phyloP scores from a whole-genome alignment of 35 echinoderm and acorn worm species.

The Lytechinus variegatus region DNA sequence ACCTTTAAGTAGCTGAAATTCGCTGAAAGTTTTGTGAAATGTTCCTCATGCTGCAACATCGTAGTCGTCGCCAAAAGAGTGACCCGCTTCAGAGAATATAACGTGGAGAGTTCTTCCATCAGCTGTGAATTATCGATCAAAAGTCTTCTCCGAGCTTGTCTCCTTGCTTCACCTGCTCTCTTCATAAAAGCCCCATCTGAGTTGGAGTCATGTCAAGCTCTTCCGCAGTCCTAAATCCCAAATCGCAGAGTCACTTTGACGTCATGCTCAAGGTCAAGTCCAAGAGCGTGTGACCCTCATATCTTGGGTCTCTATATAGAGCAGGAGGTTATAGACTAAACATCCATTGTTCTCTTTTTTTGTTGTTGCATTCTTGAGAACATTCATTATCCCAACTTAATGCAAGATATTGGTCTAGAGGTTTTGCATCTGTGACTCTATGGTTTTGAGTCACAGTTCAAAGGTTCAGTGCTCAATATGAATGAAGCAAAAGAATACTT shows the following conservation, averaged over 20 bases:
- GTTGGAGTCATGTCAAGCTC: background rate
- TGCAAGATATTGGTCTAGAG: too few relatives aligned
- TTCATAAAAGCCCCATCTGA: background rate
- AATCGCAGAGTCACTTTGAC: constrained; percentile 10
- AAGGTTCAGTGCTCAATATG: too few relatives aligned
- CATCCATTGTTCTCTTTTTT: background rate
- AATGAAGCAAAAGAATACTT: too few relatives aligned
- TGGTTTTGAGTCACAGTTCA: too few relatives aligned
- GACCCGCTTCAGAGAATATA: background rate
- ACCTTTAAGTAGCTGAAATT: too few relatives aligned
- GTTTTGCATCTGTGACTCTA: too few relatives aligned
- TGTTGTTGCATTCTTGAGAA: too few relatives aligned
- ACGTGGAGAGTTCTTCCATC: background rate
- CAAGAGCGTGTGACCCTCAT: background rate
- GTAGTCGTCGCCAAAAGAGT: background rate
- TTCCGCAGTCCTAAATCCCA: background rate
- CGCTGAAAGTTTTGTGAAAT: too few relatives aligned
- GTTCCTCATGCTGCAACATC: background rate
- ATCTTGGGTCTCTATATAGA: background rate
- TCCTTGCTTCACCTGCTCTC: background rate
- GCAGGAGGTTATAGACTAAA: background rate
- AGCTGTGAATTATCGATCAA: background rate
- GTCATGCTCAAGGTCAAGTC: background rate
- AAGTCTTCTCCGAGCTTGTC: background rate
- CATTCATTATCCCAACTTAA: too few relatives aligned